Evolutionary conservation across 2,888 invertebrate genomes (phyloP).

Genomic region (Euproctis similis): DNA sequence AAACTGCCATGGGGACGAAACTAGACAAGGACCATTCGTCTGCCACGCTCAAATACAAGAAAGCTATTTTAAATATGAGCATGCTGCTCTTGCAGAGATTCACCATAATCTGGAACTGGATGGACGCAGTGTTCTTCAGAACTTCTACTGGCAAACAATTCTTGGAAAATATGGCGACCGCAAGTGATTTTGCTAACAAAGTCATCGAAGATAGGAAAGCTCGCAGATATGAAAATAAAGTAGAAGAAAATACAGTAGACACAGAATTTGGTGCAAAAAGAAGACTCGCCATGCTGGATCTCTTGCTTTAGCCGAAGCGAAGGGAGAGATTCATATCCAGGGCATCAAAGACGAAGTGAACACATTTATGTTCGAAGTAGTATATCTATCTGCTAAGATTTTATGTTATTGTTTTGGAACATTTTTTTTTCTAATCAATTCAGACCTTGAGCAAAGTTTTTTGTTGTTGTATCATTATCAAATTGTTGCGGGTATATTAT

Average conservation of each 20-base stretch:
- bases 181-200: slow-evolving; percentile 4
- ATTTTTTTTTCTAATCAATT: too few species aligned
- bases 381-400: too few species aligned
- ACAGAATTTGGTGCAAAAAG: slow-evolving; percentile 30
- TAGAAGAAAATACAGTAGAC: slow-evolving; percentile 1
- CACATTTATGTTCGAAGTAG: slow-evolving; percentile 82
- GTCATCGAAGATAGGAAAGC: slow-evolving; percentile 5
- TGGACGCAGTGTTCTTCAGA: slow-evolving; percentile 65
- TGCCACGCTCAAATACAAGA: slow-evolving; percentile 62
- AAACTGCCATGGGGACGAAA: slow-evolving; percentile 78
- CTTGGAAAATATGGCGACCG: neutral
- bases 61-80: slow-evolving; percentile 57
- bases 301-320: slow-evolving; percentile 72
- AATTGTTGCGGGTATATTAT: too few species aligned
- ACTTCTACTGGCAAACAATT: slow-evolving; percentile 23
- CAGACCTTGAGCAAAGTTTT: too few species aligned
- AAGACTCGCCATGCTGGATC: slow-evolving; percentile 78
- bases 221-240: neutral
- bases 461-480: too few species aligned
- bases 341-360: slow-evolving; percentile 81
- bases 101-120: slow-evolving; percentile 73
- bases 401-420: too few species aligned
- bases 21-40: slow-evolving; percentile 52
- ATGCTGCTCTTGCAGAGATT: slow-evolving; percentile 33
- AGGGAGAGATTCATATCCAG: slow-evolving; percentile 71